Percentiles rank a stretch among this genome's conserved stretches.
Evolutionary conservation across 2,888 invertebrate genomes (phyloP).

Genomic region (Trissoscelio sp.): DNA sequence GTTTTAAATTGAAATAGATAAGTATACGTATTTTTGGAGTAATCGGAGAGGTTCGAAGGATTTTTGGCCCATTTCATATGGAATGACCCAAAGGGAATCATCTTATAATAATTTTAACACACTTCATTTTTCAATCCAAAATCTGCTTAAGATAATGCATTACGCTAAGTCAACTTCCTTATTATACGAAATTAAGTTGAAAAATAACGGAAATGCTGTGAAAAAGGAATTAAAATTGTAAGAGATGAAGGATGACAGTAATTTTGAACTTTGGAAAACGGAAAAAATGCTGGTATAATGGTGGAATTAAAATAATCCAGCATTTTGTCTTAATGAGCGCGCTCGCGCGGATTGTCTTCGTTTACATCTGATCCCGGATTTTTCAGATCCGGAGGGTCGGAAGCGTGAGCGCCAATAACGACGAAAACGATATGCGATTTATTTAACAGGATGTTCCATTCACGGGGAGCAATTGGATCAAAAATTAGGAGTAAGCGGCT

Average conservation of each 20-base stretch:
- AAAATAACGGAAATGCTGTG: too few species aligned
- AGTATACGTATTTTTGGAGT: too few species aligned
- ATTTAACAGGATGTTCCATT: constrained; percentile 52
- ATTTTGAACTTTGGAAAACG: constrained; percentile 15
- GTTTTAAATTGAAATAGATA: too few species aligned
- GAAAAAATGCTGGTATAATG: constrained; percentile 22
- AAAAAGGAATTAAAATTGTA: neutral
- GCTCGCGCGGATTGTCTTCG: constrained; percentile 34
- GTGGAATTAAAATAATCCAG: constrained; percentile 31
- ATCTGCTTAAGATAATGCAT: too few species aligned
- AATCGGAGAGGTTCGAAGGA: too few species aligned
- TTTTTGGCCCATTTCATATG: too few species aligned
- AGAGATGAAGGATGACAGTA: constrained; percentile 6
- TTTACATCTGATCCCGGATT: constrained; percentile 41
- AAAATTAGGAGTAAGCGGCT: constrained; percentile 72
- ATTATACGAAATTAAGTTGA: too few species aligned
- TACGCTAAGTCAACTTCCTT: too few species aligned
- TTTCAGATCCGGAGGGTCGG: constrained; percentile 18
- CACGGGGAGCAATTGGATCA: constrained; percentile 45
- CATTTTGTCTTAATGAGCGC: constrained; percentile 22
- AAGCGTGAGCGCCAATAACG: constrained; percentile 31
- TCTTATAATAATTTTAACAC: too few species aligned
- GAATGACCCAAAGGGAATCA: too few species aligned
- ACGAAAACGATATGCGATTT: constrained; percentile 44
- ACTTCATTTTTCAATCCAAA: too few species aligned